Evolutionary conservation across 2,888 invertebrate species (phyloP).

Genomic region (Apeira syringaria): DNA sequence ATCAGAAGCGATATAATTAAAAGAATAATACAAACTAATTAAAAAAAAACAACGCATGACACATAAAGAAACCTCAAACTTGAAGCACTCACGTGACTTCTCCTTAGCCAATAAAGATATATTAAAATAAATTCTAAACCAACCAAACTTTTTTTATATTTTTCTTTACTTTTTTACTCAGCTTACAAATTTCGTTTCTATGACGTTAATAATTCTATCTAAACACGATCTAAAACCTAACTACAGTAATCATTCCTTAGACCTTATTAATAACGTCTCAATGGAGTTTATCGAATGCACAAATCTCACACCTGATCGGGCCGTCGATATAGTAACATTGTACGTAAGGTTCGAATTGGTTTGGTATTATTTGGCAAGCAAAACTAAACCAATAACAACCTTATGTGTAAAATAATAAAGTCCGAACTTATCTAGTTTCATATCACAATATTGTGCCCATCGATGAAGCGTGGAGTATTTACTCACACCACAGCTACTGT

Average conservation of each 20-base stretch:
- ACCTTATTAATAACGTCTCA: slow-evolving; percentile 37
- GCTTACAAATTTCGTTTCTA: slow-evolving; percentile 63
- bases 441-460: too few relatives aligned
- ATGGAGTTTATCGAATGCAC: slow-evolving; percentile 46
- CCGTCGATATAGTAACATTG: too few relatives aligned
- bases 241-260: slow-evolving; percentile 57
- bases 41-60: slow-evolving; percentile 61
- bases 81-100: slow-evolving; percentile 74
- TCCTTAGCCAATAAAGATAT: slow-evolving; percentile 56
- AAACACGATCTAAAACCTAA: slow-evolving; percentile 62
- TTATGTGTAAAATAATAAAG: too few relatives aligned
- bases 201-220: slow-evolving; percentile 73
- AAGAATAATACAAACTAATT: slow-evolving; percentile 56
- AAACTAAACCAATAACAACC: too few relatives aligned
- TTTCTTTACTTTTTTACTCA: slow-evolving; percentile 40
- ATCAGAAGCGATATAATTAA: slow-evolving; percentile 67
- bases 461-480: too few relatives aligned
- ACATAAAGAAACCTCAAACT: slow-evolving; percentile 61
- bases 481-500: too few relatives aligned
- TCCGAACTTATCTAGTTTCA: too few relatives aligned
- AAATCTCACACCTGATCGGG: too few relatives aligned
- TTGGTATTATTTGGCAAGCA: too few relatives aligned
- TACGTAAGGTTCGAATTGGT: too few relatives aligned
- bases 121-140: slow-evolving; percentile 56
- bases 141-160: slow-evolving; percentile 46